phyloP scores from a whole-genome alignment of 2,113 vertebrate species.

The Tenebrosternarchus preto region DNA sequence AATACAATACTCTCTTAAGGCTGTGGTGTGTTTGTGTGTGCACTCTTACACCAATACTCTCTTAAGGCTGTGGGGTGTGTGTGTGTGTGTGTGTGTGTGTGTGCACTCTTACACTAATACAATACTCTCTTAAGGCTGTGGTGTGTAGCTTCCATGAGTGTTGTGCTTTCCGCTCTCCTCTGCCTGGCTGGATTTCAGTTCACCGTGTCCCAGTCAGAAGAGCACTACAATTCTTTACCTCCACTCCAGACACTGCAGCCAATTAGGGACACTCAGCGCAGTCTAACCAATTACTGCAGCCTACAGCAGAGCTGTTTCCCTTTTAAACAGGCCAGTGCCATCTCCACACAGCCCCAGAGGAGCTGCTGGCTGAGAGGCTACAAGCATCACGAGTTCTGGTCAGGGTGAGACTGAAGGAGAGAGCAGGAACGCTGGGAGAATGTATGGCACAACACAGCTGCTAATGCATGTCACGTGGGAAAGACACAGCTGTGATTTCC shows the following conservation, averaged over 20 bases:
- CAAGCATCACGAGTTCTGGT: conserved; percentile 12
- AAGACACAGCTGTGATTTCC: not conserved
- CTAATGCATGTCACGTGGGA: not conserved
- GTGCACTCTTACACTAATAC: too few species aligned
- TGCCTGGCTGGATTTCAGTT: conserved; percentile 67
- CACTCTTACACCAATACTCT: too few species aligned
- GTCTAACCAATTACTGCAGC: conserved; percentile 65
- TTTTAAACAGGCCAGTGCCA: conserved; percentile 43
- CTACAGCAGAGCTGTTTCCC: conserved; percentile 58
- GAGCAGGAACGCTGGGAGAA: not conserved
- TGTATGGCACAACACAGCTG: not conserved
- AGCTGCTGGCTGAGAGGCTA: not conserved
- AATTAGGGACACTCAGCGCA: conserved; percentile 68
- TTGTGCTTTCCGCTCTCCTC: conserved; percentile 36
- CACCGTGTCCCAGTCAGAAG: conserved; percentile 68
- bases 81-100: conserved; percentile 26
- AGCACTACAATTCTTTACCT: too few species aligned
- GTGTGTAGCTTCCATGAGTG: too few species aligned
- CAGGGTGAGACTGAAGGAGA: conserved; percentile 4
- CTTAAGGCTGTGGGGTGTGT: conserved; percentile 62
- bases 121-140: too few species aligned
- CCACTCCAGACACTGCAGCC: conserved; percentile 65
- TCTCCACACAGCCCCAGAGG: conserved; percentile 40
- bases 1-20: too few species aligned
- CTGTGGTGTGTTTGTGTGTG: not conserved